Base-by-base conservation (phyloP, 2,797 vertebrate genomes). In the Chelmon rostratus region DNA sequence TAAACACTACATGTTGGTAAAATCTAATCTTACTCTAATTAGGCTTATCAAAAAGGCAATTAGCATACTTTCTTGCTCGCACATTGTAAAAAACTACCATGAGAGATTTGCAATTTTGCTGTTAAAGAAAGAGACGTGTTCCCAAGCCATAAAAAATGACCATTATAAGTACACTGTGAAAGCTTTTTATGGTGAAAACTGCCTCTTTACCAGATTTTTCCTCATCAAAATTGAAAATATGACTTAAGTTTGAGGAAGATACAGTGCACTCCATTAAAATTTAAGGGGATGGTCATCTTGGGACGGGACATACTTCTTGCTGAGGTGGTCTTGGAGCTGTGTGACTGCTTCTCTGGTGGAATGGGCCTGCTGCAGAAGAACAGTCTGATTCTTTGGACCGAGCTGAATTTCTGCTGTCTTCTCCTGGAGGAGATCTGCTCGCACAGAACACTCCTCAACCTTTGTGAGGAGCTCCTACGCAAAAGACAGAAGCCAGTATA, bases 321-420 rank as follows among this genome's bases (percentile, higher is more conserved):
- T 94, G 75, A 97, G 95, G 9, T 94, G 95, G 79, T 95, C 92
- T 91, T 96, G 96, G 76, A 97, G 89, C 79, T 96, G 95, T 88
- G 93, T 83, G 68, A 97, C 91, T 88, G 96, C 95, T 61, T 97
- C 96, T 89, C 95, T 94, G 86, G 96, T 93, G 52, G 95, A 93
- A 85, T 92, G 94, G 38, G 97, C 95, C 92, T 97, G 96, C 78
- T 96, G 94, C 0, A 96, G 94, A 72, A 98, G 95, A 53, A 90
- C 88, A 57, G 92, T 95, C 79, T 95, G 96, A 79, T 94, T 97
- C 87, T 95, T 96, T 33, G 94, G 93, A 71, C 97, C 95, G 10
- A 98, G 95, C 16, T 96, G 94, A 86, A 98, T 95, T 49, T 96
- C 95, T 56, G 93, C 92, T 47, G 97, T 96, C 85, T 96, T 96